Conservation (phyloP, 2,797 vertebrate species). For the Pyrocephalus nanus region DNA sequence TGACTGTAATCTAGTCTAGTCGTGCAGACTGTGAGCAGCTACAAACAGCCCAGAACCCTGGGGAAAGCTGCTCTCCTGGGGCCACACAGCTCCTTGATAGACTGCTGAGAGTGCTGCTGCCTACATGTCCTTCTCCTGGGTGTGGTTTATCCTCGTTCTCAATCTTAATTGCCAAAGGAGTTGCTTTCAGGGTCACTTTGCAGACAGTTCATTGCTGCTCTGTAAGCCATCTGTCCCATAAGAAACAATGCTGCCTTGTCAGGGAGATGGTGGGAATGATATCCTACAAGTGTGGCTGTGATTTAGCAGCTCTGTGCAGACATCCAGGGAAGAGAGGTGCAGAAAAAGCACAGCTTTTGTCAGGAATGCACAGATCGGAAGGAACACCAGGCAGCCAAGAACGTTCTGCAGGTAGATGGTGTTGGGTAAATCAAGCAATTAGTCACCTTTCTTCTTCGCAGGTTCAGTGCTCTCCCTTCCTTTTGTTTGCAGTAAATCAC, state of each 20-base stretch:
- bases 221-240: constrained; percentile 35
- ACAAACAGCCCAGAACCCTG: not conserved
- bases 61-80: not conserved
- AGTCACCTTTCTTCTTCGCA: not conserved
- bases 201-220: constrained; percentile 11
- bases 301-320: not conserved
- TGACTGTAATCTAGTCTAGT: constrained; percentile 6
- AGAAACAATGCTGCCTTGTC: constrained; percentile 43
- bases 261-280: not conserved
- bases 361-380: not conserved
- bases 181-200: not conserved
- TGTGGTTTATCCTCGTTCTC: not conserved
- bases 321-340: not conserved
- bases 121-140: not conserved
- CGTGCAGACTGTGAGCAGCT: not conserved
- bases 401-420: not conserved
- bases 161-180: not conserved
- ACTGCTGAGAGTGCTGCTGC: not conserved
- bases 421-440: not conserved
- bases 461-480: not conserved
- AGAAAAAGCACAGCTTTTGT: not conserved
- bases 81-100: not conserved
- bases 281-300: not conserved
- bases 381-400: not conserved
- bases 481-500: not conserved